These are phyloP conservation scores for Metaphire vulgaris DNA, from an alignment of 1,140 invertebrate genomes.

Conservation along the genomic window DNA sequence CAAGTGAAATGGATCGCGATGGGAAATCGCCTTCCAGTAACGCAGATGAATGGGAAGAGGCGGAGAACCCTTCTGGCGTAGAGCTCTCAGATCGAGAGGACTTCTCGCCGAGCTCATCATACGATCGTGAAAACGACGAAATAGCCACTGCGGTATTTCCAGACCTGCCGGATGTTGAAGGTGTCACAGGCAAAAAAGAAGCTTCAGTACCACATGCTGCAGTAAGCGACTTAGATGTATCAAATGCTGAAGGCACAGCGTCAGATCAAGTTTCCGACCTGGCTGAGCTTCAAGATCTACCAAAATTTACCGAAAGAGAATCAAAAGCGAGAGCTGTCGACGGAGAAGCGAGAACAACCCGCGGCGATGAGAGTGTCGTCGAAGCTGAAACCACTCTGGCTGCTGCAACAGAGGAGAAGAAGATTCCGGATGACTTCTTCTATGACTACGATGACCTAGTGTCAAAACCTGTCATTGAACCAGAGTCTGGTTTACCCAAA, in stretches of 20 bases:
- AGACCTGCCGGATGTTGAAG: not conserved
- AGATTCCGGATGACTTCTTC: constrained; percentile 47
- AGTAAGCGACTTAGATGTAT: not conserved
- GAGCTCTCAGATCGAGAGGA: not conserved
- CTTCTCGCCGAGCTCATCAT: not conserved
- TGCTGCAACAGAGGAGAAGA: constrained; percentile 33
- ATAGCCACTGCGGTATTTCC: not conserved
- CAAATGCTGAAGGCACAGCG: not conserved
- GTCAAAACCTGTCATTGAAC: constrained; percentile 40
- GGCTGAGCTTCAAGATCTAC: not conserved
- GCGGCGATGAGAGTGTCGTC: not conserved
- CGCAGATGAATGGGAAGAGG: not conserved
- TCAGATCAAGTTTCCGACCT: not conserved
- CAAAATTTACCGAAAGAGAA: not conserved
- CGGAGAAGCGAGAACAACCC: not conserved
- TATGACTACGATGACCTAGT: constrained; percentile 44
- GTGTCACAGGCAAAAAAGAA: not conserved
- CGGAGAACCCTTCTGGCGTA: not conserved
- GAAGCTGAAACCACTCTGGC: not conserved
- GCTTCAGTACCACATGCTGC: not conserved
- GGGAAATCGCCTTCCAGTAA: not conserved
- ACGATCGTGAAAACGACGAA: not conserved
- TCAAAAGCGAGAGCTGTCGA: not conserved
- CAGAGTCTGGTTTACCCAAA: constrained; percentile 43
- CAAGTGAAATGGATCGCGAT: too few relatives aligned